These are phyloP conservation scores for Dreissena polymorpha DNA, from an alignment of 1,140 invertebrate species.

Conservation along the genomic window DNA sequence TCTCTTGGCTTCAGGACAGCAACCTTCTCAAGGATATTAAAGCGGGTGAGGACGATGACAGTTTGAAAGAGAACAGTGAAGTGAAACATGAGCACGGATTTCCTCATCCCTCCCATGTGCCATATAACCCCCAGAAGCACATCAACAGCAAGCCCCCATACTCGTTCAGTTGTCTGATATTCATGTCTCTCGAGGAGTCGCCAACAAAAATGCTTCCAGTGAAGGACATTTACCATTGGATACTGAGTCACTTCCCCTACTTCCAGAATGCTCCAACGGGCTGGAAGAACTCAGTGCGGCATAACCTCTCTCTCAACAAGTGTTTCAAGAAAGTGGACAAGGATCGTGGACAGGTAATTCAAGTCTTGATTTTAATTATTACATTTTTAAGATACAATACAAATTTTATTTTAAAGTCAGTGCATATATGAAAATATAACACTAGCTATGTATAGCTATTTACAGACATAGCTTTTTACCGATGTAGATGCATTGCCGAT, in stretches of 20 bases:
- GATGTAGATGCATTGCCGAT: no score
- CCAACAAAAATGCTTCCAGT: constrained; percentile 93
- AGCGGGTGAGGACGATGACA: constrained; percentile 68
- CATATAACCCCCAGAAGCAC: constrained; percentile 85
- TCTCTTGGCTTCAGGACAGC: constrained; percentile 94
- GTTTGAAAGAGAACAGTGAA: constrained; percentile 72
- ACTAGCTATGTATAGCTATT: no score
- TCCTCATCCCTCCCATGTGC: constrained; percentile 75
- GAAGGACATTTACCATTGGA: constrained; percentile 83
- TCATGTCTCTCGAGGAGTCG: constrained; percentile 98
- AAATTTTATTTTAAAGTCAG: no score
- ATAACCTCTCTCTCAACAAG: constrained; percentile 83
- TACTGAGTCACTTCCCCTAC: constrained; percentile 79
- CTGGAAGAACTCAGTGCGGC: constrained; percentile 83
- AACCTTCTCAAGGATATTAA: constrained; percentile 88
- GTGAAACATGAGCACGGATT: constrained; percentile 55
- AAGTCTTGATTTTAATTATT: not conserved
- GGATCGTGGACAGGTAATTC: constrained; percentile 84
- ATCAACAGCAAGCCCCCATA: constrained; percentile 95
- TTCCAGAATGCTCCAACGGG: constrained; percentile 80
- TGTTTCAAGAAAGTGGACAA: constrained; percentile 83
- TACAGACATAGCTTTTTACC: no score
- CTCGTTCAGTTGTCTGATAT: constrained; percentile 97
- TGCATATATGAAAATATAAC: no score
- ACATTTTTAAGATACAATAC: no score